A percentile compares a stretch with the other conserved stretches of the same genome.
phyloP scores from a whole-genome alignment of 2,888 invertebrate species.

The Lysandra bellargus region DNA sequence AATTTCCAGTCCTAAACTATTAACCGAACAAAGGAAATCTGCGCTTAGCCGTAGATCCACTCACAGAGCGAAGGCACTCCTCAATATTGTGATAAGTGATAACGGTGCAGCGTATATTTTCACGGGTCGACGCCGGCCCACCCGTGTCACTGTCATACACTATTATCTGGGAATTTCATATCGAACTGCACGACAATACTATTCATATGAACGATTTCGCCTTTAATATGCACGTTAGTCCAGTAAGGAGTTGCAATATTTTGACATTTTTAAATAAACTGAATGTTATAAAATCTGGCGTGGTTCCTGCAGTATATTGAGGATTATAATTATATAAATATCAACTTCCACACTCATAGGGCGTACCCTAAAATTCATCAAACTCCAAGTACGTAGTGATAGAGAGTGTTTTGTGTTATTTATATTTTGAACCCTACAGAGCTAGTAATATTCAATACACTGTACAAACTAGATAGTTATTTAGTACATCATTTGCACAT shows the following conservation, averaged over 20 bases:
- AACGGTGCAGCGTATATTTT: constrained; percentile 62
- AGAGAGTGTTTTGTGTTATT: no score
- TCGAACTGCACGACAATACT: constrained; percentile 54
- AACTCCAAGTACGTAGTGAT: no score
- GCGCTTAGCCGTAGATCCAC: background rate
- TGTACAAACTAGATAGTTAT: no score
- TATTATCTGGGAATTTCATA: constrained; percentile 68
- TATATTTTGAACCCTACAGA: no score
- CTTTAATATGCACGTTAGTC: constrained; percentile 25
- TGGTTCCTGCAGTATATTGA: no score
- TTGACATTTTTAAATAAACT: background rate
- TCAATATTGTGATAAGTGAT: constrained; percentile 62
- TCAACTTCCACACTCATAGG: no score
- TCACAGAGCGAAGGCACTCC: background rate
- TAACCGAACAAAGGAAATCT: background rate
- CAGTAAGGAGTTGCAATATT: background rate
- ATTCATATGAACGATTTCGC: constrained; percentile 27
- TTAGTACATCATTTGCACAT: background rate
- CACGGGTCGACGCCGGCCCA: constrained; percentile 56
- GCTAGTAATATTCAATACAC: no score
- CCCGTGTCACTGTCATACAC: constrained; percentile 72
- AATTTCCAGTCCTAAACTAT: background rate
- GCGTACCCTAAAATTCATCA: no score
- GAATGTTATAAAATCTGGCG: background rate
- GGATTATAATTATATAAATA: no score